These are phyloP conservation scores for Pseudorhiza aurosa DNA, from an alignment of 30 jellyfish, hydroid and myxozoan genomes.

Conservation along the genomic window DNA sequence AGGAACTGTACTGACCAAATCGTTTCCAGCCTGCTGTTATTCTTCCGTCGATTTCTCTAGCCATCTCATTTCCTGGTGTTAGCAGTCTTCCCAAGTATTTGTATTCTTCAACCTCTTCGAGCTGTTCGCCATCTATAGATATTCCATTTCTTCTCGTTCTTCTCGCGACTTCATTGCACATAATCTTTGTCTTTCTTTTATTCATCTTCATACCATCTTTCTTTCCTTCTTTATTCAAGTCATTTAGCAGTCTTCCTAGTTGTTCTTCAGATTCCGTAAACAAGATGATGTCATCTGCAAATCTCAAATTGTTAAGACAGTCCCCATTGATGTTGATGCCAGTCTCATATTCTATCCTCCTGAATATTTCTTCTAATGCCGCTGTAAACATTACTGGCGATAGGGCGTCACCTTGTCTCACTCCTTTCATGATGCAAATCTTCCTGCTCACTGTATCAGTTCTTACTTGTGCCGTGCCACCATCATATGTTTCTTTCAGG, in stretches of 20 bases:
- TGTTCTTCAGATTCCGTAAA: conserved; percentile 52
- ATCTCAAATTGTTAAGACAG: conserved; percentile 49
- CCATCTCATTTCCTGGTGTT: conserved; percentile 57
- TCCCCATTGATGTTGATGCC: conserved; percentile 75
- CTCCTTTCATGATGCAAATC: conserved; percentile 43
- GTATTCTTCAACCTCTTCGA: conserved; percentile 52
- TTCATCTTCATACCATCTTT: conserved; percentile 55
- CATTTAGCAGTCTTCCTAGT: conserved; percentile 25
- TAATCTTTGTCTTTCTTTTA: conserved; percentile 42
- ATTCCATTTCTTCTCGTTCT: too few species aligned
- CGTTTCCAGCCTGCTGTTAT: conserved; percentile 69
- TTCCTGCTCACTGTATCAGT: conserved; percentile 36
- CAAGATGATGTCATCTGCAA: conserved; percentile 69
- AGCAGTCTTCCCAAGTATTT: conserved; percentile 51
- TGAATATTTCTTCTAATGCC: conserved; percentile 48
- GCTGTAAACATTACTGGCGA: conserved; percentile 54
- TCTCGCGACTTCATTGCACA: conserved; percentile 41
- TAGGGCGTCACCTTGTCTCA: conserved; percentile 61
- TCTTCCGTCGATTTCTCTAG: conserved; percentile 34
- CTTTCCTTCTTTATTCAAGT: conserved; percentile 33
- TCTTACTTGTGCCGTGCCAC: conserved; percentile 56
- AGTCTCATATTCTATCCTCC: conserved; percentile 42
- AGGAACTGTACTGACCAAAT: conserved; percentile 63
- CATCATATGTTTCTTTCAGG: conserved; percentile 33
- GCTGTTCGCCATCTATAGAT: conserved; percentile 41